phyloP scores from a whole-genome alignment of 2,888 invertebrate genomes.

The Disparrhopalites patrizii region DNA sequence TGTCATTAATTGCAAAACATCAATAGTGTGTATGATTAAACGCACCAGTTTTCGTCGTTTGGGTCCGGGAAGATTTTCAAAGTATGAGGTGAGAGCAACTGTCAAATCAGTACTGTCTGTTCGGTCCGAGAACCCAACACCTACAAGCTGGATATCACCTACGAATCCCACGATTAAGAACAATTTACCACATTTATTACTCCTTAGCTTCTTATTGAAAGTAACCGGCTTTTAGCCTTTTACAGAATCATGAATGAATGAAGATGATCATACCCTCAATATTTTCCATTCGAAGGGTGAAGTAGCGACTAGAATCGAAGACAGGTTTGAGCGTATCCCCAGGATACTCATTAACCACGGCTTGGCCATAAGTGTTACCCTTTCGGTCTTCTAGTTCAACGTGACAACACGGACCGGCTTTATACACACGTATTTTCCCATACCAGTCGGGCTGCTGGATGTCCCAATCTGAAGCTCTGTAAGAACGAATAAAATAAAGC shows the following conservation, averaged over 20 bases:
- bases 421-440: not conserved
- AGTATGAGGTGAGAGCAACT: not conserved
- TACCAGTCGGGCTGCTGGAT: constrained; percentile 3
- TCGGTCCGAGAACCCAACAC: not conserved
- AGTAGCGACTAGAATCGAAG: constrained; percentile 13
- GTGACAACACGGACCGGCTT: not conserved
- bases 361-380: not conserved
- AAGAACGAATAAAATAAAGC: too few species aligned
- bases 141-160: not conserved
- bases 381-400: constrained; percentile 12
- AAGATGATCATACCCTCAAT: not conserved
- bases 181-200: not conserved
- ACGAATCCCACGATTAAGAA: not conserved
- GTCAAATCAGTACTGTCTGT: not conserved
- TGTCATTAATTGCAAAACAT: too few species aligned
- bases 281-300: not conserved
- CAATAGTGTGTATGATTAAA: too few species aligned
- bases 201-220: not conserved
- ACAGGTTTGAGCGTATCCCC: not conserved
- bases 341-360: not conserved
- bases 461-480: constrained; percentile 24
- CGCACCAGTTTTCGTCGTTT: too few species aligned
- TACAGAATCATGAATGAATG: not conserved
- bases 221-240: not conserved
- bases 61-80: too few species aligned